These are phyloP conservation scores for Dicaeum eximium DNA, from an alignment of 2,113 vertebrate species.

Conservation along the genomic window DNA sequence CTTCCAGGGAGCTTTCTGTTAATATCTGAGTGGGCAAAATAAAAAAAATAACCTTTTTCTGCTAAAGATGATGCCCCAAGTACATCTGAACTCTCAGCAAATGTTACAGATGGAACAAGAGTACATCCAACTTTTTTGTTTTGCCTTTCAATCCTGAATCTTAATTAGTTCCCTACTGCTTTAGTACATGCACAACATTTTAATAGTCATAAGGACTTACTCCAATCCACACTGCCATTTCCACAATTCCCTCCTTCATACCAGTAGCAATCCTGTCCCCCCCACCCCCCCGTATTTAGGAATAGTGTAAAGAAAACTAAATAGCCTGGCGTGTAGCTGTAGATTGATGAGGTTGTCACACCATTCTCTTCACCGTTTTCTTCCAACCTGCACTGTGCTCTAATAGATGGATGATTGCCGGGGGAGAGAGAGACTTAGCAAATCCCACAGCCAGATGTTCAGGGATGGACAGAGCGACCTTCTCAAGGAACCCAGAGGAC, in stretches of 20 bases:
- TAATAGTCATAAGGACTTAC: constrained; percentile 68
- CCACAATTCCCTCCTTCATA: constrained; percentile 65
- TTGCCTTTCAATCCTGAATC: constrained; percentile 69
- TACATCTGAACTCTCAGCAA: constrained; percentile 37
- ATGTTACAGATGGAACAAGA: constrained; percentile 70
- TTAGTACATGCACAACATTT: constrained; percentile 77
- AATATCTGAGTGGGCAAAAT: background rate
- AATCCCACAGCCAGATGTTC: constrained; percentile 74
- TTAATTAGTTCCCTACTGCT: constrained; percentile 78
- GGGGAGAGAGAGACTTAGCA: constrained; percentile 35
- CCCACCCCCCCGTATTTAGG: background rate
- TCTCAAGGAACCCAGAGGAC: constrained; percentile 45
- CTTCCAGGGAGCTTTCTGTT: constrained; percentile 19
- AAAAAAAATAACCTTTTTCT: background rate
- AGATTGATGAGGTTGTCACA: constrained; percentile 79
- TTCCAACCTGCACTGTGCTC: constrained; percentile 38
- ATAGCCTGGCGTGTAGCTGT: constrained; percentile 63
- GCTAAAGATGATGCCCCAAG: constrained; percentile 42
- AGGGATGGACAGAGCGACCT: constrained; percentile 67
- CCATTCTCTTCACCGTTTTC: constrained; percentile 54
- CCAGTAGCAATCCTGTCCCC: background rate
- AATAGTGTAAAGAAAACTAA: constrained; percentile 56
- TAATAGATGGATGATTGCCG: constrained; percentile 65
- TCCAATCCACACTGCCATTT: constrained; percentile 46
- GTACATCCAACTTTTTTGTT: constrained; percentile 70